Conservation (phyloP, 2,888 invertebrate species). For the Ceramica pisi region DNA sequence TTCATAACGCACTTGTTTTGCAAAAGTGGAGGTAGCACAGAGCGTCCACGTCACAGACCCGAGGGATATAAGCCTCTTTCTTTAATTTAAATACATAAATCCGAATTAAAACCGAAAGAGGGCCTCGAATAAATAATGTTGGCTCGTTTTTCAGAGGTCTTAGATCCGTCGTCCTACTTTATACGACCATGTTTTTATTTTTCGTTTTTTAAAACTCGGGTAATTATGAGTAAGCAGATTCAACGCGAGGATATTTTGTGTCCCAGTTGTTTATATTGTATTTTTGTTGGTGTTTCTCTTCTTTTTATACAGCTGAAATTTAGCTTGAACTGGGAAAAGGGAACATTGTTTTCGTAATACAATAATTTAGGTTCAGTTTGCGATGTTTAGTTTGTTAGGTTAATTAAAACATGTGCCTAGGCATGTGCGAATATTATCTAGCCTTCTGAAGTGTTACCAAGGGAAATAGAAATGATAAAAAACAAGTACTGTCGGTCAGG, state of each 20-base stretch:
- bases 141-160: conserved; percentile 87
- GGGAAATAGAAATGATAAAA: neutral
- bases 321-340: conserved; percentile 23
- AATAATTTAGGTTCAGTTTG: conserved; percentile 23
- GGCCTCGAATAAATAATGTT: conserved; percentile 86
- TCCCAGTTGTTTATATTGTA: conserved; percentile 66
- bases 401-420: neutral
- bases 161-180: conserved; percentile 84
- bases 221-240: conserved; percentile 87
- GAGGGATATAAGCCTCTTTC: conserved; percentile 81
- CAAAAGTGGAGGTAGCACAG: conserved; percentile 58
- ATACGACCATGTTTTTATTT: conserved; percentile 83
- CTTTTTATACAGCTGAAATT: conserved; percentile 49
- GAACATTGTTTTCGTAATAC: conserved; percentile 10
- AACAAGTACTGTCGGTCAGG: too few relatives aligned
- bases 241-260: conserved; percentile 70
- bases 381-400: neutral
- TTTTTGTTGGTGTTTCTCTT: conserved; percentile 60
- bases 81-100: conserved; percentile 88
- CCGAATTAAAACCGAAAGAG: conserved; percentile 88
- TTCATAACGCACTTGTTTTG: conserved; percentile 26
- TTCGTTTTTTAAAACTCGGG: conserved; percentile 83
- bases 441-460: neutral
- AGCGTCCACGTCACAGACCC: conserved; percentile 72
- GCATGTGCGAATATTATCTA: neutral